These are phyloP conservation scores for Buphagus erythrorhynchus DNA, from an alignment of 2,797 vertebrate species.

Conservation along the genomic window DNA sequence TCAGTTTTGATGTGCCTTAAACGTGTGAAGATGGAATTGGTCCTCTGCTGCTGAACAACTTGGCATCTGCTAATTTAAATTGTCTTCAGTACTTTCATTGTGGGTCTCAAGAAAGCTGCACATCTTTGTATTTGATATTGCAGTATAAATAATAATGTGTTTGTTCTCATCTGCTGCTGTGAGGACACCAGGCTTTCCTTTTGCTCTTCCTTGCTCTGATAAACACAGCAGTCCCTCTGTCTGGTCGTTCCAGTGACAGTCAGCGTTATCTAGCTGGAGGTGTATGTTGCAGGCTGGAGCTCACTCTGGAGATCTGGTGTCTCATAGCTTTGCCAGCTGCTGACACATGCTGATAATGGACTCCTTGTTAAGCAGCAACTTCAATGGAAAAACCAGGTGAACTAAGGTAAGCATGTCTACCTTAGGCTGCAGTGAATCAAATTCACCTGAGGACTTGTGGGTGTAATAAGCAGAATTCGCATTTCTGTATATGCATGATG, in stretches of 20 bases:
- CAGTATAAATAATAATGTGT: neutral
- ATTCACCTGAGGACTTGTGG: neutral
- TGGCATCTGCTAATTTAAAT: neutral
- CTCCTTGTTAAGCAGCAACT: neutral
- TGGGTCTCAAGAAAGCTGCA: neutral
- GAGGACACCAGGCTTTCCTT: neutral
- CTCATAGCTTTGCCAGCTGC: neutral
- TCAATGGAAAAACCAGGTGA: neutral
- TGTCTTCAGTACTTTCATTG: neutral
- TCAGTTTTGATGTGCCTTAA: neutral
- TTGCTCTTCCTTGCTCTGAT: neutral
- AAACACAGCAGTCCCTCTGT: neutral
- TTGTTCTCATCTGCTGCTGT: neutral
- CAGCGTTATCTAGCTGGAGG: neutral
- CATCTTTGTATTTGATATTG: neutral
- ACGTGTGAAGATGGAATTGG: neutral
- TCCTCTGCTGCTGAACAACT: neutral
- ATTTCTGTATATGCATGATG: neutral
- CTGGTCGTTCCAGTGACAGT: neutral
- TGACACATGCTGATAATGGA: neutral
- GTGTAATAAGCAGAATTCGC: neutral
- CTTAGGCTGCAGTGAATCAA: neutral
- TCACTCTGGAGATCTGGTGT: neutral
- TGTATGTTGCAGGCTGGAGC: neutral
- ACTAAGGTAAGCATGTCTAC: neutral